Base-by-base conservation (phyloP, 2,888 invertebrate species). In the Hydroisotoma schaefferi region DNA sequence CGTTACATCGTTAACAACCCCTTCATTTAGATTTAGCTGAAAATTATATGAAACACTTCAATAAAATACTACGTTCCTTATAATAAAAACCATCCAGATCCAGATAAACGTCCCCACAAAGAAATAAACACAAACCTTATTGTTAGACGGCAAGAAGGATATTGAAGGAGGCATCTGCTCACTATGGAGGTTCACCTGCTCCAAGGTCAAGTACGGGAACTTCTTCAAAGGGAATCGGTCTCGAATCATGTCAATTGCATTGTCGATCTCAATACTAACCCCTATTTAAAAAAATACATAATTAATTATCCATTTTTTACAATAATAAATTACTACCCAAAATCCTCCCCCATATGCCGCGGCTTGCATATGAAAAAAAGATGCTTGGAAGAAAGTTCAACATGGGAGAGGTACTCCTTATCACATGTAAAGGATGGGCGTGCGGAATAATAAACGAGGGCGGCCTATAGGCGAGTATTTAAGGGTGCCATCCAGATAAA, bases 1-100 rank as follows among this genome's bases (percentile, higher is more conserved):
- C 65, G 88, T 85, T 26, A 94, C 90, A 79, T 98, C 97, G 75
- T 94, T 92, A 76, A 90, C 90, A 55, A 95, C 88, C 51, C 90
- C 90, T 78, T 92, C 92, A 74, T 95, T 87, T 69, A 98, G 81
- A 77, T 87, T 86, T 74, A 95, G 82, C 85, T 91, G 79, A 52
- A 80, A 77, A 62, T 67, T 63, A 68, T 48, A 68, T 23, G 47
- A 55, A 52, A 47, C 55, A 25, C 38, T 44, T 62, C 33, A 59
- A 38, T 37, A 48, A 57, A 18, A 20, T 2, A 15, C 12, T 10
- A 12, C 15, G 15, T 37, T 37, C 15, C 15, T 37, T n/a, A 29
- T 10, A 53, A 15, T n/a, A 40, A 53, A 22, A n/a, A 15, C 23
- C 29, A 18, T 23, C 2, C 10, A 51, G 37, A 20, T 2, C 20